These are phyloP conservation scores for Tetramorium parvispinum DNA, from an alignment of 1,140 invertebrate species.

Conservation along the genomic window DNA sequence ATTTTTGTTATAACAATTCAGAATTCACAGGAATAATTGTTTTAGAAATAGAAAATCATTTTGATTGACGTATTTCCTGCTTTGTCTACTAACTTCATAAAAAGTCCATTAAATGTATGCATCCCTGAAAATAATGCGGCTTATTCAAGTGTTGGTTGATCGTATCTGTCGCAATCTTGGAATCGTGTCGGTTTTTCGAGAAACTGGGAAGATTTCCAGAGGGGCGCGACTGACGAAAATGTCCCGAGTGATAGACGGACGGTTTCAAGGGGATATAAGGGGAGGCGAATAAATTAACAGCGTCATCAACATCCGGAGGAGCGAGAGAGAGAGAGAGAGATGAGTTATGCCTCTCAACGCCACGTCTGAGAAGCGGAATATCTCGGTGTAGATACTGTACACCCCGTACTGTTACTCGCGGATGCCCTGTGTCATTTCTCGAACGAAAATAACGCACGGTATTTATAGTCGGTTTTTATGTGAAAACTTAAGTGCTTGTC, in stretches of 20 bases:
- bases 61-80: neutral
- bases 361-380: conserved; percentile 37
- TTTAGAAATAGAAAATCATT: neutral
- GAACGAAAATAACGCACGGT: conserved; percentile 76
- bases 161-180: neutral
- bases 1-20: neutral
- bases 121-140: neutral
- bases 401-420: conserved; percentile 41
- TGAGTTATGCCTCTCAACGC: conserved; percentile 64
- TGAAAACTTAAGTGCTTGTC: conserved; percentile 75
- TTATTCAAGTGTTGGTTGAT: neutral
- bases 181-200: conserved; percentile 18
- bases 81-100: neutral
- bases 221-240: conserved; percentile 16
- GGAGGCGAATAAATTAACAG: conserved; percentile 59
- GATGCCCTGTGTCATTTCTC: conserved; percentile 69
- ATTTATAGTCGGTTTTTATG: conserved; percentile 79
- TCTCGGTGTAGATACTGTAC: conserved; percentile 34
- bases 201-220: conserved; percentile 34
- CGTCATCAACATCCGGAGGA: conserved; percentile 27
- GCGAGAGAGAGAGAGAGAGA: conserved; percentile 60
- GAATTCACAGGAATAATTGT: neutral
- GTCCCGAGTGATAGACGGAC: conserved; percentile 46
- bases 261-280: neutral
- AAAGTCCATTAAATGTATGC: neutral